Conservation (phyloP, 2,113 vertebrate species). For the chimpanzee (Pan troglodytes) region DNA sequence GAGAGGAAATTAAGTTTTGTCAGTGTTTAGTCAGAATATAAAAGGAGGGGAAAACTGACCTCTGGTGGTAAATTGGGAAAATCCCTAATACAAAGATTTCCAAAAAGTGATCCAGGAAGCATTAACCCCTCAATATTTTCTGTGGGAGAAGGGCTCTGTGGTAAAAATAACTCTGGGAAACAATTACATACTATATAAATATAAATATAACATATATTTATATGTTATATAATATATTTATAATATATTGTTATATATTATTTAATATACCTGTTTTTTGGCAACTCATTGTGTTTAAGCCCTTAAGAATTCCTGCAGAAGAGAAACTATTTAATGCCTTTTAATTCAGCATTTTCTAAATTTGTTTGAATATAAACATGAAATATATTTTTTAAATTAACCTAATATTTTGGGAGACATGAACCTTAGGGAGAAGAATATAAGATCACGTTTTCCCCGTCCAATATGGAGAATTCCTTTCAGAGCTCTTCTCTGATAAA, state of each 20-base stretch:
- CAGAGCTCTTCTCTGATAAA: neutral
- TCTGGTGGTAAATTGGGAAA: constrained; percentile 23
- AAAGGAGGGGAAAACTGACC: neutral
- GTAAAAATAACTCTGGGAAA: neutral
- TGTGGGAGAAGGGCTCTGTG: neutral
- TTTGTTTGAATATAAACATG: neutral
- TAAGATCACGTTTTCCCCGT: neutral
- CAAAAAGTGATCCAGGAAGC: neutral
- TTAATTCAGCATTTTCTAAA: neutral
- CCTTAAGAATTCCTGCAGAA: neutral
- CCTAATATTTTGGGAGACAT: neutral
- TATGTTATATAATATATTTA: too few relatives aligned
- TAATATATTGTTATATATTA: neutral
- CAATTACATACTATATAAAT: neutral
- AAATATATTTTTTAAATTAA: neutral
- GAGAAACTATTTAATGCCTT: neutral
- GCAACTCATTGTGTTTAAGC: neutral
- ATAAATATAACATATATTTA: too few relatives aligned
- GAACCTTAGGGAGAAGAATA: neutral
- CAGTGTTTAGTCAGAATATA: neutral
- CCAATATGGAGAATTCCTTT: neutral
- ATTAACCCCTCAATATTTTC: neutral
- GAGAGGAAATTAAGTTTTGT: neutral
- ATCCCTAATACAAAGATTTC: neutral
- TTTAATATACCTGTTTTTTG: neutral